Evolutionary conservation across 2,113 vertebrate species (phyloP).

Genomic region (Fulica atra): DNA sequence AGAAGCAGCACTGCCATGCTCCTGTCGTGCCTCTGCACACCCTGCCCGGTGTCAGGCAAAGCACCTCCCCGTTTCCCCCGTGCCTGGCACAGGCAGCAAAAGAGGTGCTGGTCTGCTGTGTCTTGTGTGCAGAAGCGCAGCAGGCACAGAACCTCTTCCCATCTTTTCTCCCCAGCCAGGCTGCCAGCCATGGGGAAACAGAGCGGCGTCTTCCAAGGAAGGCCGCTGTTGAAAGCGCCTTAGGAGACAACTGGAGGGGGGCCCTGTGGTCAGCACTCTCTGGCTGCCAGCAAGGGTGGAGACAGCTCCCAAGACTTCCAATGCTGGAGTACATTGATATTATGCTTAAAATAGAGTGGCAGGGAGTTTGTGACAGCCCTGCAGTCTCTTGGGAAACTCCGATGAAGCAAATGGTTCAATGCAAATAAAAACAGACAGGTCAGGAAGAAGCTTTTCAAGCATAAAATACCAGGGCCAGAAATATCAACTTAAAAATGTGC

Average conservation of each 20-base stretch:
- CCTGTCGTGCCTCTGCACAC: not conserved
- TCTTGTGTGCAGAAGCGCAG: not conserved
- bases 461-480: not conserved
- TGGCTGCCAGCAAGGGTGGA: not conserved
- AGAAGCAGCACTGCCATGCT: not conserved
- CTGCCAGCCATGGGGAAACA: not conserved
- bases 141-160: not conserved
- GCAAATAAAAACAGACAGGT: not conserved
- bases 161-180: not conserved
- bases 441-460: not conserved
- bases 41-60: fast-evolving
- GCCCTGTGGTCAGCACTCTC: not conserved
- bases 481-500: not conserved
- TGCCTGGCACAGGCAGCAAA: not conserved
- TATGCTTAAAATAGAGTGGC: not conserved
- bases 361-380: not conserved
- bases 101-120: not conserved
- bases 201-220: not conserved
- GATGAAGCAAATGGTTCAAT: not conserved
- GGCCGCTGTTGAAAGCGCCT: not conserved
- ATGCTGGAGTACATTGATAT: not conserved
- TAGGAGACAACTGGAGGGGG: not conserved
- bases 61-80: not conserved
- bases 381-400: not conserved
- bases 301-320: not conserved